Base-by-base conservation (phyloP, 2,797 vertebrate species). In the Platyrinchus mystaceus region DNA sequence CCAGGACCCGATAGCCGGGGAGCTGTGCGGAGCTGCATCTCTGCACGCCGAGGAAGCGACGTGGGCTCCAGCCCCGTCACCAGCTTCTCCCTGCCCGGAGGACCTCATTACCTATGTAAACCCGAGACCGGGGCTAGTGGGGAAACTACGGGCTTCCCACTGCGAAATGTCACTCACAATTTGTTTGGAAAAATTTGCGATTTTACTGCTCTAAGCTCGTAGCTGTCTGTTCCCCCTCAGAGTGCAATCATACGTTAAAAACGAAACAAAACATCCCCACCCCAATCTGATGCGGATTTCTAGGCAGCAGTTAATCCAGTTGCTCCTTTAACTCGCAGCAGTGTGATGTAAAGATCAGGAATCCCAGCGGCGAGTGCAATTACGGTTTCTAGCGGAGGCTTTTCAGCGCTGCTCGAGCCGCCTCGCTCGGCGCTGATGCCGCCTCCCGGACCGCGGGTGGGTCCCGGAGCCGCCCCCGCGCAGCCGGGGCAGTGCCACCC, bases 21-120 rank as follows among this genome's bases (percentile, higher is more conserved):
- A 71, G 77, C 78, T 44, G 85, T 23, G 17, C 73, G 4, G 90
- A 43, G 37, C 81, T 44, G 60, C 75, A 27, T 26, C 69, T 49
- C 50, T 46, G 82, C 71, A 27, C 34, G 24, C 44, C 14, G 63
- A 44, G 73, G 88, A 71, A 78, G 88, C 67, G 60, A 55, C 28
- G 58, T n/a, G 93, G 86, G 82, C 92, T 84, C 18, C 55, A 47
- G 60, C 49, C 83, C 46, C 84, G 50, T 64, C 27, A 24, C 66
- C 87, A 43, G 85, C 81, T 71, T 60, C 49, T 79, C 47, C 52
- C 21, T 9, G 37, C 69, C 89, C 63, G 68, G 24, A 59, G 91
- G 63, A 89, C 89, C 56, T 88, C 87, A 86, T 84, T 71, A 76
- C 90, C 94, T 70, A 13, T 77, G 86, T 94, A 87, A 95, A 96